Evolutionary conservation across 2,888 invertebrate genomes (phyloP), one percentile per base, ranked within the genome.

Genomic region (Hololepta plana): DNA sequence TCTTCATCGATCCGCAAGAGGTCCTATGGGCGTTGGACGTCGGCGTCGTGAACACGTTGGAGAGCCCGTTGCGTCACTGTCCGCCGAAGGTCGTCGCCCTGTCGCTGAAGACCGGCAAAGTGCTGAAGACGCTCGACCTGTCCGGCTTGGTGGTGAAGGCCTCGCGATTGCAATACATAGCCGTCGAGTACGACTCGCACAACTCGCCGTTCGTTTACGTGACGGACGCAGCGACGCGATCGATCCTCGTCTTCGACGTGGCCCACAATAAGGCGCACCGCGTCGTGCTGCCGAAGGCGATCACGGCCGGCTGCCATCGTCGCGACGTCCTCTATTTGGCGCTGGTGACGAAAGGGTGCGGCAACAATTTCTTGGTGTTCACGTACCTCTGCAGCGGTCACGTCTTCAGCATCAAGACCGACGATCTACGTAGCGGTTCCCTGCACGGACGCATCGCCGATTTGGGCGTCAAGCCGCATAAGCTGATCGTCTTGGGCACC

Each of bases 21-120:
- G 64, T 71, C 33, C 55, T 80, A 5, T 80, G 80, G 80, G 62
- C 70, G 1, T 51, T 80, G 32, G 79, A 80, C 43, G 63, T 62
- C 7, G 80, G 80, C 8, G 61, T 75, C 22, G 63, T 73, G 1
- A 71, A 77, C 35, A 70, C 72, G 0, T 40, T 76, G 29, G 67
- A 68, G 31, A 55, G 60, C 2, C 73, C 77, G 1, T 55, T 67
- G 4, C 62, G 70, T 27, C 62, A 64, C 7, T 74, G 75, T 39
- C 60, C 67, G 1, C 74, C 79, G 0, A 79, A 77, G 46, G 64
- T 77, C 15, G 59, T 73, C 2, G 70, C 65, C 13, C 59, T 73
- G 40, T 65, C 60, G 33, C 53, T 64, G 3, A 58, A 62, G 27
- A 62, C 62, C 5, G 62, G 62, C 24, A 70, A 72, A 51, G 49